Conservation (phyloP, 2,797 vertebrate genomes). For the Onychomys leucogaster region DNA sequence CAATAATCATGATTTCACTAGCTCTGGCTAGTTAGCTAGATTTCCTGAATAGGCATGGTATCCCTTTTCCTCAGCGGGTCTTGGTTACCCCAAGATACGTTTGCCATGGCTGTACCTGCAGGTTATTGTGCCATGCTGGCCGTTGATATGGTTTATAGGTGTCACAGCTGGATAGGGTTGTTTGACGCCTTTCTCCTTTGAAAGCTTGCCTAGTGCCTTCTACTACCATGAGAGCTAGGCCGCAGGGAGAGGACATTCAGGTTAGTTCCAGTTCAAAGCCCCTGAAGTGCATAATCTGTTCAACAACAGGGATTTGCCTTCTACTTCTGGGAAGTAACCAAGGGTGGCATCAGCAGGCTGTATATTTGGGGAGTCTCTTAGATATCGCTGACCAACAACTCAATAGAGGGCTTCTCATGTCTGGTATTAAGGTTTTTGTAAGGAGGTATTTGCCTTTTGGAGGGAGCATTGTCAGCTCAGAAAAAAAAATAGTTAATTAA, state of each 20-base stretch:
- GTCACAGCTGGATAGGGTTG: not conserved
- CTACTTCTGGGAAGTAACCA: not conserved
- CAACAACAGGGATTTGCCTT: not conserved
- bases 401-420: not conserved
- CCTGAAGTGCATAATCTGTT: not conserved
- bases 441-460: not conserved
- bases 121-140: not conserved
- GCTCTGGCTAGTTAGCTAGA: not conserved
- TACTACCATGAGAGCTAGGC: not conserved
- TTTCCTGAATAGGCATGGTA: not conserved
- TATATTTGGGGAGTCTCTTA: not conserved
- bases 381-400: not conserved
- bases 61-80: not conserved
- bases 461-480: not conserved
- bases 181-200: not conserved
- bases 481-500: not conserved
- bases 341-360: not conserved
- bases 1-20: not conserved
- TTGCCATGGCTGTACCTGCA: not conserved
- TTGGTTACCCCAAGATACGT: too few relatives aligned
- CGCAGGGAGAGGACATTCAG: not conserved
- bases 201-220: not conserved
- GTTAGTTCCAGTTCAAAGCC: not conserved
- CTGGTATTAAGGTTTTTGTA: not conserved
- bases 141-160: not conserved